Evolutionary conservation across 2,888 invertebrate species (phyloP).

Genomic region (Sphaerophoria taeniata): DNA sequence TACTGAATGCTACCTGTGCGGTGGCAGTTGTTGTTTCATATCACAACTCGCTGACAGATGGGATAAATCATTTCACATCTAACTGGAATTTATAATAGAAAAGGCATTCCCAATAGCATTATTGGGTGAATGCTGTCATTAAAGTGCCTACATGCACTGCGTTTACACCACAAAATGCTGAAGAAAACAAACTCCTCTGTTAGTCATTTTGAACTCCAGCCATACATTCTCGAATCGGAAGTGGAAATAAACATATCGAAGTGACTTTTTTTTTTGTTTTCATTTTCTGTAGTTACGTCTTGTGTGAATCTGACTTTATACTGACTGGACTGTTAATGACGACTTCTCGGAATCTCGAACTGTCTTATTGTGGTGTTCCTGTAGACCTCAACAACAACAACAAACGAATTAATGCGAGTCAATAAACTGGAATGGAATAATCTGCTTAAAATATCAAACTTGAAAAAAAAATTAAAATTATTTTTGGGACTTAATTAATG

Average conservation of each 20-base stretch:
- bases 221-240: conserved; percentile 32
- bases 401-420: not conserved
- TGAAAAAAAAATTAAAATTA: not conserved
- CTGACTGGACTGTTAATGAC: conserved; percentile 10
- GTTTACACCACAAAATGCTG: conserved; percentile 27
- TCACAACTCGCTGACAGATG: not conserved
- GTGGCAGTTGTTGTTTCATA: conserved; percentile 39
- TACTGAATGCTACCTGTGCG: conserved; percentile 32
- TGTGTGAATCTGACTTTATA: not conserved
- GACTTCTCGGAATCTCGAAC: conserved; percentile 28
- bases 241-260: conserved; percentile 25
- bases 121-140: conserved; percentile 10
- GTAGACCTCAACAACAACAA: conserved; percentile 1
- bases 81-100: conserved; percentile 12
- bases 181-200: not conserved
- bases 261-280: not conserved
- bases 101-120: conserved; percentile 13
- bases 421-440: conserved; percentile 36
- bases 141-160: not conserved
- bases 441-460: not conserved
- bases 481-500: conserved; percentile 4
- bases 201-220: not conserved
- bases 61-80: conserved; percentile 28
- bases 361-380: conserved; percentile 19
- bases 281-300: conserved; percentile 9